Evolutionary conservation across 2,113 vertebrate species (phyloP).

Genomic region (Daphoenositta chrysoptera): DNA sequence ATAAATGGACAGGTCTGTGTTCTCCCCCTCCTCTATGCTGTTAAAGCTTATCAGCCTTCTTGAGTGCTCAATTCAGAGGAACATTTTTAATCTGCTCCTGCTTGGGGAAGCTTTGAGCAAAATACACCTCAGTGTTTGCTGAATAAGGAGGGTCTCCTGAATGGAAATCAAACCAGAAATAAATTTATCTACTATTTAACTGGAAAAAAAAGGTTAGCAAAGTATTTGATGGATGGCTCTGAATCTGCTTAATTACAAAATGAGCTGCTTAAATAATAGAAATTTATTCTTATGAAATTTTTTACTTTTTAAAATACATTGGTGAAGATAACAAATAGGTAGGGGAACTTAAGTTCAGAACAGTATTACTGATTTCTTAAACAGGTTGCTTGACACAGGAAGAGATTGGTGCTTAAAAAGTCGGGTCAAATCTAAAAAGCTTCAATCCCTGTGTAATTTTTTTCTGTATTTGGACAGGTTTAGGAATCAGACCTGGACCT

Average conservation of each 20-base stretch:
- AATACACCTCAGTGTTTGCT: neutral
- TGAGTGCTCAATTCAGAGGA: neutral
- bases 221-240: neutral
- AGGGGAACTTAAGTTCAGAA: neutral
- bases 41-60: neutral
- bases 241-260: neutral
- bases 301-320: neutral
- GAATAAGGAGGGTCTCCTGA: neutral
- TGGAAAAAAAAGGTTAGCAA: neutral
- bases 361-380: neutral
- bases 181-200: neutral
- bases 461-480: neutral
- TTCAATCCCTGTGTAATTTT: neutral
- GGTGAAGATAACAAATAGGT: neutral
- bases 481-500: neutral
- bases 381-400: neutral
- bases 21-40: neutral
- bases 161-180: neutral
- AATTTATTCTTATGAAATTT: neutral
- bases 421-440: neutral
- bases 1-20: neutral
- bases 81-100: neutral
- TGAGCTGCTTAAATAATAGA: neutral
- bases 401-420: neutral
- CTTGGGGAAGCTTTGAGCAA: neutral